phyloP scores from a whole-genome alignment of 2,888 invertebrate species.

The Conops quadrifasciatus region DNA sequence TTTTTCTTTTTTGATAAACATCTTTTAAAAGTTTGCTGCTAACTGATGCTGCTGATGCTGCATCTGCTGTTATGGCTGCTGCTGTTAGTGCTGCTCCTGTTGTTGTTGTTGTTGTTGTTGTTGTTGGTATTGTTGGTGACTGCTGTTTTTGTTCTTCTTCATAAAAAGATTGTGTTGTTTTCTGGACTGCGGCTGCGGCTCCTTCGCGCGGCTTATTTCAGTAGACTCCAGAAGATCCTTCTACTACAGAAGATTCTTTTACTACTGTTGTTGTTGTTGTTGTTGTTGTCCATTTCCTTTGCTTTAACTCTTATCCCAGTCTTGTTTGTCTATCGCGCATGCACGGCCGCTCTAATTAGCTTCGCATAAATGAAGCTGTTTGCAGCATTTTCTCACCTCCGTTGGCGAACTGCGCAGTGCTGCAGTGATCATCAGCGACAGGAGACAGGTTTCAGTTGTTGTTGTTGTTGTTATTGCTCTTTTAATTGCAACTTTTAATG shows the following conservation, averaged over 20 bases:
- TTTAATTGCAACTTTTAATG: too few species aligned
- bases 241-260: not conserved
- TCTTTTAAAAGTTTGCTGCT: constrained; percentile 39
- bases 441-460: too few species aligned
- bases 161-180: not conserved
- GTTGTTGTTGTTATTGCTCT: too few species aligned
- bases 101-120: not conserved
- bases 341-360: constrained; percentile 63
- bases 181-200: not conserved
- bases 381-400: constrained; percentile 55
- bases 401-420: too few species aligned
- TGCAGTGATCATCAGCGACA: too few species aligned
- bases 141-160: not conserved
- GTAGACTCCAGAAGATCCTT: too few species aligned
- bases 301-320: constrained; percentile 13
- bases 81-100: not conserved
- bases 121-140: not conserved
- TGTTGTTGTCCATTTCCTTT: constrained; percentile 53
- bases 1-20: constrained; percentile 58
- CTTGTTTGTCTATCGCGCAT: constrained; percentile 49
- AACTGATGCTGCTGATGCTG: not conserved
- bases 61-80: not conserved
- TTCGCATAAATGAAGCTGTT: constrained; percentile 62
- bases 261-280: constrained; percentile 44
- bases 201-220: not conserved